Percentiles rank a stretch among this genome's conserved stretches.
phyloP scores from a whole-genome alignment of 2,113 vertebrate species.

The Pelecanus crispus region DNA sequence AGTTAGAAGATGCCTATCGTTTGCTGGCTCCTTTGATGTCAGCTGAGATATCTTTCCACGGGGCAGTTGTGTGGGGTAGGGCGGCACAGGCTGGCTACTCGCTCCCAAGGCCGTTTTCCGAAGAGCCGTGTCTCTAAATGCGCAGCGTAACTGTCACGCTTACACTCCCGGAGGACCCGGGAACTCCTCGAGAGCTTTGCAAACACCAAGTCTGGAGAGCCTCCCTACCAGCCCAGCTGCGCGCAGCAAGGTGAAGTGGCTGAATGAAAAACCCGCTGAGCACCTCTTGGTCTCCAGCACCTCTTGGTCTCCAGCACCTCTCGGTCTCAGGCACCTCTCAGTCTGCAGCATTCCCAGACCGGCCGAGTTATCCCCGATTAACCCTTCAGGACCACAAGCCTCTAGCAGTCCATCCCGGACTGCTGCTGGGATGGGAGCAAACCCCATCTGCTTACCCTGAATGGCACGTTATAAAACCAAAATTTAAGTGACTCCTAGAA shows the following conservation, averaged over 20 bases:
- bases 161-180: background rate
- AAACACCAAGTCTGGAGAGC: background rate
- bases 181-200: background rate
- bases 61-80: background rate
- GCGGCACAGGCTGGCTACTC: background rate
- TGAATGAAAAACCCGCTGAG: rapidly evolving
- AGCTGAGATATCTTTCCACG: background rate
- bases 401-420: background rate
- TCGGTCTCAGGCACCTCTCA: background rate
- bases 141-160: rapidly evolving
- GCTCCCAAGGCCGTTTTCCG: background rate
- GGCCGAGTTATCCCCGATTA: background rate
- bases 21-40: background rate
- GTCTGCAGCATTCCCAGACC: background rate
- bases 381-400: background rate
- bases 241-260: background rate
- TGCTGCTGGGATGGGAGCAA: background rate
- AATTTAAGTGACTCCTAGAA: background rate
- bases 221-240: background rate
- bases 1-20: background rate
- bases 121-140: background rate
- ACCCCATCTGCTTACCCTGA: background rate
- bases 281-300: background rate
- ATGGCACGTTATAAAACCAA: background rate
- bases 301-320: background rate